Base-by-base conservation (phyloP, 2,888 invertebrate genomes). In the Halictus quadricinctus region DNA sequence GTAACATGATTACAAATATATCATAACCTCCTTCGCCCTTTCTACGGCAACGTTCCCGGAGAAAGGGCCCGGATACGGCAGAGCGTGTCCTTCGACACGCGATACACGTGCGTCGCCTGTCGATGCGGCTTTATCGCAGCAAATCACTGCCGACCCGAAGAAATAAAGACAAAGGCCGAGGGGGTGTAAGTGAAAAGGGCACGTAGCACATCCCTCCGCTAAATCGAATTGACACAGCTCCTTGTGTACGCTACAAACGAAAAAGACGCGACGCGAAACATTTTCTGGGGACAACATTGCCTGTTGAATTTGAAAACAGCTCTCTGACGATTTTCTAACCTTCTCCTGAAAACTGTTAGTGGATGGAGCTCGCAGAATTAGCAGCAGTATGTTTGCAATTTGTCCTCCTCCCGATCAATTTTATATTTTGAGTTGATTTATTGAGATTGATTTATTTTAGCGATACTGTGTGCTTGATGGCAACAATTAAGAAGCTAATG, bases 1-100 rank as follows among this genome's bases (percentile, higher is more conserved):
- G 91, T 92, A 93, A 94, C 93, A 90, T 92, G 94, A 94, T 94
- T 94, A 94, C 94, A 94, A 94, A 94, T 94, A 94, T 94, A 94
- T 94, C 94, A 94, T 93, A 94, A 93, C 91, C 90, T 91, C 81
- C 90, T 85, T 85, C 87, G 84, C 80, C 79, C 85, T 84, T 87
- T 80, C 80, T 72, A 76, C 83, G 58, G 46, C 41, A 72, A 77
- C 80, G 74, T 66, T 79, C 80, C 81, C 77, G 36, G 64, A 29
- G 84, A 87, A 80, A 87, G 87, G 79, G 80, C 84, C 79, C 80
- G 72, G 72, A 75, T 60, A 43, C 76, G 64, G 60, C 72, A 77
- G 70, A 76, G 75, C 84, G 72, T 86, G 89, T 87, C 90, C 87
- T 88, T 88, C 85, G 88, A 90, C 91, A 92, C 88, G 91, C 92